Conservation (phyloP, 1,140 invertebrate genomes). For the Bradynema listronoti region DNA sequence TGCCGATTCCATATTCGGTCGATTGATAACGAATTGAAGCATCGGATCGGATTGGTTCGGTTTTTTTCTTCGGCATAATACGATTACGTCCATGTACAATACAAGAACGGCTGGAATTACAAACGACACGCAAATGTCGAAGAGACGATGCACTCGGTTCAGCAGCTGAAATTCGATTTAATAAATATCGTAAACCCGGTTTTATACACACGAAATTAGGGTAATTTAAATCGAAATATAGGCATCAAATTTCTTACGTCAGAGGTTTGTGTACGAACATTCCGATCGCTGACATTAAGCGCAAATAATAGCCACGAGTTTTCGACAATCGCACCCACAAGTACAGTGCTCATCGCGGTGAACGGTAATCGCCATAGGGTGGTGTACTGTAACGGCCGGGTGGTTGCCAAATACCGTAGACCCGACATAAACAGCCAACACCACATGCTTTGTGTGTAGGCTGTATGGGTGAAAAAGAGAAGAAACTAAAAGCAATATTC, state of each 20-base stretch:
- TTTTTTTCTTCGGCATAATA: slow-evolving; percentile 23
- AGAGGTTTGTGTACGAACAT: not conserved
- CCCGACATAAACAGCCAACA: slow-evolving; percentile 32
- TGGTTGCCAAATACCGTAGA: slow-evolving; percentile 30
- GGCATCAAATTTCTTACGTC: slow-evolving; percentile 12
- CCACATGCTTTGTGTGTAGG: slow-evolving; percentile 36
- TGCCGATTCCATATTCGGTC: slow-evolving; percentile 25
- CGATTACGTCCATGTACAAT: slow-evolving; percentile 37
- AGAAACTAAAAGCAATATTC: slow-evolving; percentile 20
- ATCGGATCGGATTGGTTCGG: slow-evolving; percentile 25
- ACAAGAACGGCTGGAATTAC: slow-evolving; percentile 23
- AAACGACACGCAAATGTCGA: slow-evolving; percentile 29
- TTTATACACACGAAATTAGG: not conserved
- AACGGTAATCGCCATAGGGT: slow-evolving; percentile 35
- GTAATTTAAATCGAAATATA: slow-evolving; percentile 12
- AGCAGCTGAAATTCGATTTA: slow-evolving; percentile 20
- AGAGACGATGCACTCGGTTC: slow-evolving; percentile 17
- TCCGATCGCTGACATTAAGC: slow-evolving; percentile 8
- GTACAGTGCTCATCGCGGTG: slow-evolving; percentile 17
- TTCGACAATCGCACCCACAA: slow-evolving; percentile 18
- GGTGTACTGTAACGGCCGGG: slow-evolving; percentile 30
- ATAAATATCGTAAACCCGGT: not conserved
- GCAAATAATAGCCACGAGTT: slow-evolving; percentile 27
- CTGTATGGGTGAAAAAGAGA: slow-evolving; percentile 21
- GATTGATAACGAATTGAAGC: slow-evolving; percentile 41